Evolutionary conservation across 2,888 invertebrate species (phyloP), one percentile per base, ranked within the genome.

Genomic region (Volucella bombylans): DNA sequence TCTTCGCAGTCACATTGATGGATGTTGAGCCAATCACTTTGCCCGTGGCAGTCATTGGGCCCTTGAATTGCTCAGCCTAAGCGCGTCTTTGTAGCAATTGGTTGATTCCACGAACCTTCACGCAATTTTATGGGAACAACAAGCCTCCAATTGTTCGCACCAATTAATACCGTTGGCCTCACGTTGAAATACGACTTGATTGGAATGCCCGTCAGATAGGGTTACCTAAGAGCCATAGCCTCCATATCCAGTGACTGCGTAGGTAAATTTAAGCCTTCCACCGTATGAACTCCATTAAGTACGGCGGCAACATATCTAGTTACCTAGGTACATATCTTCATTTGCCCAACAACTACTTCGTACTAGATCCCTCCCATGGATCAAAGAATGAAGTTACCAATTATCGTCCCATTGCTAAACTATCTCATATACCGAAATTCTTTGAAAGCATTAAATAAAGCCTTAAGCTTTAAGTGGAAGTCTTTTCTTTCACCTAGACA

Each of bases 141-240:
- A 10, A 76, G 39, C 39, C 45, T 67, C 23, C 23, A 74, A 39
- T 79, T n/a, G n/a, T n/a, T n/a, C n/a, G n/a, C n/a, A n/a, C n/a
- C n/a, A n/a, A 79, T 82, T 11, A 78, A 39, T 9, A 82, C 23
- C 9, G 55, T 11, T 39, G 82, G 76, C 12, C 15, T 49, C 15
- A 49, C 65, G 31, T 81, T 65, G 4, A 72, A 43, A 67, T 81
- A 81, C 43, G 68, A 68, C 12, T 64, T 12, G 43, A 86, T 62
- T 8, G 86, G 81, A n/a, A 86, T 38, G 39, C 65, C 59, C 2
- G 47, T 14, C 49, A 77, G 43, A 14, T 67, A 59, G 8, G 68
- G 57, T 14, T 68, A 77, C 18, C 9, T 45, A 12, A 12, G 18
- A 38, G 9, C 18, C 6, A 72, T 61, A 11, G 45, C 52, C 15